Evolutionary conservation across 2,113 vertebrate genomes (phyloP).

Genomic region (Pseudopodoces humilis): DNA sequence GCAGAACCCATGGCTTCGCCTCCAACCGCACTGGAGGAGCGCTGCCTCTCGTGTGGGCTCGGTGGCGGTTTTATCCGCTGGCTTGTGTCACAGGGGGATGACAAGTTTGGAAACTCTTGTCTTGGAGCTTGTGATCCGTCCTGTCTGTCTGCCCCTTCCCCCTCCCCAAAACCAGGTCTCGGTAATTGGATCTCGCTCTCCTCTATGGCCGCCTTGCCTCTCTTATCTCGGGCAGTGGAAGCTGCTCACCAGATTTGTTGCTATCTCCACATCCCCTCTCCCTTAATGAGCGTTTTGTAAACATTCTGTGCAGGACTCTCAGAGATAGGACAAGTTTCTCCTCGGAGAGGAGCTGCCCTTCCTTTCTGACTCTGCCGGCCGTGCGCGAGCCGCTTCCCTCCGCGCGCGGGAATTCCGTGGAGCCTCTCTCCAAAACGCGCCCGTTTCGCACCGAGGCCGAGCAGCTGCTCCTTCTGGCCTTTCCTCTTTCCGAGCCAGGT

Average conservation of each 20-base stretch:
- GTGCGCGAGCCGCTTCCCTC: neutral
- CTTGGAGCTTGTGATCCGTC: constrained; percentile 67
- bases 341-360: constrained; percentile 59
- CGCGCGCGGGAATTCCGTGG: fast-evolving
- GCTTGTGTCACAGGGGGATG: constrained; percentile 77
- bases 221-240: constrained; percentile 91
- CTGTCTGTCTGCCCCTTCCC: constrained; percentile 72
- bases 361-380: constrained; percentile 52
- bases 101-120: constrained; percentile 83
- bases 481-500: neutral
- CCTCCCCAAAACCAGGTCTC: constrained; percentile 79
- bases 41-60: constrained; percentile 62
- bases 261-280: constrained; percentile 90
- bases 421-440: neutral
- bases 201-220: constrained; percentile 80
- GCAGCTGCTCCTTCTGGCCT: neutral
- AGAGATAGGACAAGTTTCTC: constrained; percentile 83
- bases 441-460: neutral
- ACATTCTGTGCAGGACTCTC: constrained; percentile 86
- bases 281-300: constrained; percentile 99
- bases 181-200: constrained; percentile 79
- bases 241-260: constrained; percentile 87
- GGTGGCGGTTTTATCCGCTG: constrained; percentile 73
- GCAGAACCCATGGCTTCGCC: constrained; percentile 69
- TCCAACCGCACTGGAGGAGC: constrained; percentile 41